Conservation (phyloP, 2,797 vertebrate genomes). For the Synanceia verrucosa region DNA sequence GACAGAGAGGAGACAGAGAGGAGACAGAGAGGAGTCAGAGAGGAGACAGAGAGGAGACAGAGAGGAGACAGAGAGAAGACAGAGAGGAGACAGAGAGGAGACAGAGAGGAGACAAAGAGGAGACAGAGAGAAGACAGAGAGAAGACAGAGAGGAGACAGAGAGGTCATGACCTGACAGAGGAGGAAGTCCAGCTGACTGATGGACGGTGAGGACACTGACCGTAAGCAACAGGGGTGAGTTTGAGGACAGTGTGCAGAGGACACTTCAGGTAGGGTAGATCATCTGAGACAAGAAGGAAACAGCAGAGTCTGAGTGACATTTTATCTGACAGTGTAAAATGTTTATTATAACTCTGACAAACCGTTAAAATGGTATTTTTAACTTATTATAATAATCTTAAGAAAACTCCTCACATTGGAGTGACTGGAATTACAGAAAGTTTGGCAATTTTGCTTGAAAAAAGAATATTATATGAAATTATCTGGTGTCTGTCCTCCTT, state of each 20-base stretch:
- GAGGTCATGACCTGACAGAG: constrained; percentile 10
- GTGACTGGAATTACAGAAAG: too few species aligned
- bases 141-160: not conserved
- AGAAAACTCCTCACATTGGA: too few species aligned
- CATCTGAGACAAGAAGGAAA: constrained; percentile 78
- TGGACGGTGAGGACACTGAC: constrained; percentile 73
- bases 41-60: not conserved
- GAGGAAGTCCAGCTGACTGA: not conserved
- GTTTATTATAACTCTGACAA: too few species aligned
- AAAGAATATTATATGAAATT: too few species aligned
- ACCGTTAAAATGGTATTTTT: too few species aligned
- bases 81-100: not conserved
- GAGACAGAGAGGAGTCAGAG: not conserved
- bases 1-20: not conserved
- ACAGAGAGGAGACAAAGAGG: not conserved
- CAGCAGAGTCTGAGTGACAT: not conserved
- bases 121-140: not conserved
- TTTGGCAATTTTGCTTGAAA: too few species aligned
- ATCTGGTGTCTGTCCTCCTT: too few species aligned
- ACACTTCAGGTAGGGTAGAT: constrained; percentile 92
- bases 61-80: not conserved
- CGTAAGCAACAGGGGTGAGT: constrained; percentile 94
- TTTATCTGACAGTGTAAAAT: too few species aligned
- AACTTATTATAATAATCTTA: too few species aligned
- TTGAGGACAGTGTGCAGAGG: constrained; percentile 93